Percentiles rank a stretch among this genome's conserved stretches.
These are phyloP conservation scores for Azorinus chamasolen DNA, from an alignment of 2,888 invertebrate species.

Conservation along the genomic window DNA sequence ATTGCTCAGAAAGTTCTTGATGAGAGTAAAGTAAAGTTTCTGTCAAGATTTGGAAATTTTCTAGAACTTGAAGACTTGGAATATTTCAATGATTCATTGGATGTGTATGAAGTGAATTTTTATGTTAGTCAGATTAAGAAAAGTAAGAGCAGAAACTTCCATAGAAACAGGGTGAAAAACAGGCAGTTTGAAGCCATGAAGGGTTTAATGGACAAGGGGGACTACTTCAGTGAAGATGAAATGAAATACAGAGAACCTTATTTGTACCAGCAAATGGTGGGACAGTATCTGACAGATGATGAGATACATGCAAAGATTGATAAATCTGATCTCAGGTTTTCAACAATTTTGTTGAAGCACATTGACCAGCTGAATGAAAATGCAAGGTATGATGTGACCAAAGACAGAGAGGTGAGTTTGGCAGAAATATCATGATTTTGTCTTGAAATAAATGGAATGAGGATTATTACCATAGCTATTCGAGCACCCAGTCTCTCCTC, in stretches of 20 bases:
- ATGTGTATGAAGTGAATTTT: constrained; percentile 89
- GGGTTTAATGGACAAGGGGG: constrained; percentile 90
- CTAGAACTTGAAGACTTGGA: constrained; percentile 90
- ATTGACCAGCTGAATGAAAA: constrained; percentile 90
- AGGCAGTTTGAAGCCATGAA: constrained; percentile 94
- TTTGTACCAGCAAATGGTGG: constrained; percentile 95
- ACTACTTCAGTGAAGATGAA: constrained; percentile 96
- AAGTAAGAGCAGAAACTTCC: constrained; percentile 62
- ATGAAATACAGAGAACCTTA: constrained; percentile 97
- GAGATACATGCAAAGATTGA: constrained; percentile 89
- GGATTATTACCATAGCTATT: too few relatives aligned
- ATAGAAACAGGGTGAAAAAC: constrained; percentile 88
- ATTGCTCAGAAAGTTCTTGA: constrained; percentile 90
- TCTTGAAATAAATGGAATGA: too few relatives aligned
- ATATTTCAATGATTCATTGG: constrained; percentile 89
- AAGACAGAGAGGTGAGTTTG: constrained; percentile 86
- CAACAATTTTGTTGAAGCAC: constrained; percentile 93
- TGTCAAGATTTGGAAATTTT: constrained; percentile 92
- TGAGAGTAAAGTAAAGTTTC: constrained; percentile 91
- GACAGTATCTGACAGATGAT: constrained; percentile 93
- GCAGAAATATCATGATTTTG: too few relatives aligned
- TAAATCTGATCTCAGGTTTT: constrained; percentile 87
- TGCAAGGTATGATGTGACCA: constrained; percentile 89
- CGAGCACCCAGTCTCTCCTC: too few relatives aligned
- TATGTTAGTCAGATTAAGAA: constrained; percentile 88